Evolutionary conservation across 2,888 invertebrate genomes (phyloP).

Genomic region (Tinea trinotella): DNA sequence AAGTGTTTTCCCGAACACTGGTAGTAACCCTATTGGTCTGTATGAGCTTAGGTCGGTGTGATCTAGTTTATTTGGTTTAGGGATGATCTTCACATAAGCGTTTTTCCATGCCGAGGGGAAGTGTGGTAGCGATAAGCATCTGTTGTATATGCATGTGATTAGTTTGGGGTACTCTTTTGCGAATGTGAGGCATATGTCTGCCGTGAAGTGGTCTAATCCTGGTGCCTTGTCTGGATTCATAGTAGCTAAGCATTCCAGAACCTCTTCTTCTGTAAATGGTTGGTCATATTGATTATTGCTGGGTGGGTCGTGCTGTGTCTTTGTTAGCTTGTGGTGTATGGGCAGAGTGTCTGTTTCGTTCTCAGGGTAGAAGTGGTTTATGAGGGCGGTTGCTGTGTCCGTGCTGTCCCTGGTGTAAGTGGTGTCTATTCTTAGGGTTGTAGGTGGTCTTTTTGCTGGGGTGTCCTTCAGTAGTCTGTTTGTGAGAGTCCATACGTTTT

Average conservation of each 20-base stretch:
- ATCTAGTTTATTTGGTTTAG: conserved; percentile 26
- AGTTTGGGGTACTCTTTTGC: neutral
- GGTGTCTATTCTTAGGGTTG: conserved; percentile 20
- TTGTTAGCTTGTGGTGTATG: neutral
- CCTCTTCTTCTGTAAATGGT: conserved; percentile 22
- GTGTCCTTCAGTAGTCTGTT: conserved; percentile 24
- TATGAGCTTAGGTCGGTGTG: conserved; percentile 20
- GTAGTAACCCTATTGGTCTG: conserved; percentile 27
- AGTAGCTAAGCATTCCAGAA: conserved; percentile 15
- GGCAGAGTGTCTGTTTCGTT: conserved; percentile 20
- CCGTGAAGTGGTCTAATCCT: conserved; percentile 25
- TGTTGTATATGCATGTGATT: neutral
- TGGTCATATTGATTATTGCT: conserved; percentile 19
- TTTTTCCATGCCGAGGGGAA: conserved; percentile 26
- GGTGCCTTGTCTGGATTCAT: conserved; percentile 26
- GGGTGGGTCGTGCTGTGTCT: neutral
- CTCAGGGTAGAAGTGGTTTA: conserved; percentile 23
- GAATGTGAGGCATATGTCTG: conserved; percentile 23
- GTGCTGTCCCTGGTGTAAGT: conserved; percentile 20
- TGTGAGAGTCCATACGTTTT: conserved; percentile 26
- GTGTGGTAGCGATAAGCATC: conserved; percentile 14
- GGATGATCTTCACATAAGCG: conserved; percentile 26
- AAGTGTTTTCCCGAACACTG: conserved; percentile 26
- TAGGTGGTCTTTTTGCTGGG: conserved; percentile 22
- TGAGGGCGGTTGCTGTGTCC: conserved; percentile 22